Percentiles rank a stretch among this genome's conserved stretches.
Evolutionary conservation across 2,113 vertebrate species (phyloP).

Genomic region (Agapornis roseicollis): DNA sequence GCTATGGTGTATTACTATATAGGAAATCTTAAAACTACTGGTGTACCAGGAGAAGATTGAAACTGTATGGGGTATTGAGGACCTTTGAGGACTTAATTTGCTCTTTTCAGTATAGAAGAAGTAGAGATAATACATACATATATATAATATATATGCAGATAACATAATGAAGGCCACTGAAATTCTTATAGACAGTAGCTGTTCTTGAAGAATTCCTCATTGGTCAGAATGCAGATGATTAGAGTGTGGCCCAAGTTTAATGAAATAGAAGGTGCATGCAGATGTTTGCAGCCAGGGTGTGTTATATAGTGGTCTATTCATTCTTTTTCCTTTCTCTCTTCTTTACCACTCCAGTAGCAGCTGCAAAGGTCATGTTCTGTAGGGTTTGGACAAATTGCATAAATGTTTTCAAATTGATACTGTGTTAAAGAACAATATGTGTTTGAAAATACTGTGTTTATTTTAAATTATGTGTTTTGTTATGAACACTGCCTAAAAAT

Average conservation of each 20-base stretch:
- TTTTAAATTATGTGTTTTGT: not conserved
- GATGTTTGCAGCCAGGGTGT: not conserved
- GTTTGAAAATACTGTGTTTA: not conserved
- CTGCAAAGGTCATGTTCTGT: not conserved
- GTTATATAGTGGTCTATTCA: accelerated
- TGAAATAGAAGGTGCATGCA: not conserved
- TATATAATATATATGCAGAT: not conserved
- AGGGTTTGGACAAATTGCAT: not conserved
- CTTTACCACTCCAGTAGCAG: not conserved
- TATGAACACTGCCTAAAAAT: not conserved
- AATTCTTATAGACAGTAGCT: not conserved
- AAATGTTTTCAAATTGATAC: not conserved
- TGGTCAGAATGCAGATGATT: not conserved
- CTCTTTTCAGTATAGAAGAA: not conserved
- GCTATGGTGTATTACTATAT: not conserved
- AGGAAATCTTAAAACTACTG: not conserved
- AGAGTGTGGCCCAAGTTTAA: not conserved
- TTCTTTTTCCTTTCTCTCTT: not conserved
- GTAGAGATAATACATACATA: not conserved
- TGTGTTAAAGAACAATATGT: not conserved
- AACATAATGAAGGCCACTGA: not conserved
- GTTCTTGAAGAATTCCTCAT: not conserved
- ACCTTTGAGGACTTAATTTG: not conserved
- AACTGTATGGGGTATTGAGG: not conserved
- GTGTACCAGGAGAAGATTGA: not conserved